Evolutionary conservation across 2,797 vertebrate genomes (phyloP).

Genomic region (Podarcis siculus): DNA sequence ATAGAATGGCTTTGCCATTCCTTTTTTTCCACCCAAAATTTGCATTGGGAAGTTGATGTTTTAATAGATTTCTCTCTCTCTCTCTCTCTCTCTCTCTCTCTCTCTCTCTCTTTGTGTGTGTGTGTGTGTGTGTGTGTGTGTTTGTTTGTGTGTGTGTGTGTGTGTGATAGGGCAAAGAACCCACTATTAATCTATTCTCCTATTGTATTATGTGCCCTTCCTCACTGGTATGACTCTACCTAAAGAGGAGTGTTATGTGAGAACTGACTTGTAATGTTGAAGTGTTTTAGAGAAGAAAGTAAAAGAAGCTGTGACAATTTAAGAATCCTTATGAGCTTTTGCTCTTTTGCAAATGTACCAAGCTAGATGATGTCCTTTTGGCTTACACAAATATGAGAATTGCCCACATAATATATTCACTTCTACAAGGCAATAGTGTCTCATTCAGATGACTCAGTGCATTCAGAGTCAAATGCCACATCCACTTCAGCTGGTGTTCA

Average conservation of each 20-base stretch:
- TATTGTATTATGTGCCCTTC: background rate
- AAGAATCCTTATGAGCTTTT: background rate
- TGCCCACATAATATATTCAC: background rate
- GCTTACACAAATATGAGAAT: background rate
- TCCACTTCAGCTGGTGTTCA: too few relatives aligned
- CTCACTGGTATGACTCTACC: background rate
- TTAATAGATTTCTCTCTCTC: background rate
- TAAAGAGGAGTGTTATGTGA: background rate
- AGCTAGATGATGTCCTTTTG: background rate
- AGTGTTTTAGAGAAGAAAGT: background rate
- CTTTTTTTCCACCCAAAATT: background rate
- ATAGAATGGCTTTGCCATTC: background rate
- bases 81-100: too few relatives aligned
- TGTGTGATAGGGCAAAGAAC: too few relatives aligned
- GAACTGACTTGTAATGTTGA: background rate
- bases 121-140: background rate
- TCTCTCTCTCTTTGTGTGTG: too few relatives aligned
- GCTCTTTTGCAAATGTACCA: background rate
- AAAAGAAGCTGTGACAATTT: background rate
- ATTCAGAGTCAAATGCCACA: too few relatives aligned
- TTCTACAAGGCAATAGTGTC: too few relatives aligned
- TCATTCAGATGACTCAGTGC: too few relatives aligned
- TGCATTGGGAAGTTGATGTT: background rate
- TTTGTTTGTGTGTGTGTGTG: background rate
- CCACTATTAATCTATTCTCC: background rate